Percentiles rank a stretch among this genome's conserved stretches.
Conservation (phyloP, 2,888 invertebrate species). For the Cosmia trapezina region DNA sequence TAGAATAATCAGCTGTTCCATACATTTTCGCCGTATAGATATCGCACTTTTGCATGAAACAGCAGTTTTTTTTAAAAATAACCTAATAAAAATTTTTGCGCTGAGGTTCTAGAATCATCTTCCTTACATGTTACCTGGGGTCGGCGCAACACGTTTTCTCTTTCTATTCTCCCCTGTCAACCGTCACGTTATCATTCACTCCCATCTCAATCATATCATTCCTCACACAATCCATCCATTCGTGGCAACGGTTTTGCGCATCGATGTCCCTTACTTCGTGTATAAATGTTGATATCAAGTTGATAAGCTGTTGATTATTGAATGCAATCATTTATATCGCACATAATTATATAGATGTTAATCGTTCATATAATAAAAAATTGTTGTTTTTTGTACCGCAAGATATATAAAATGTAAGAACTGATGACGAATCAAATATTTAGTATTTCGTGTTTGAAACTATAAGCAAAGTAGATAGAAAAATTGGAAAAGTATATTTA, state of each 20-base stretch:
- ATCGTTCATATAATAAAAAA: conserved; percentile 45
- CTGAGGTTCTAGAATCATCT: no score
- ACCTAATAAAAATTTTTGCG: no score
- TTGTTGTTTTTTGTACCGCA: conserved; percentile 50
- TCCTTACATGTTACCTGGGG: no score
- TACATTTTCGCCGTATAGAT: neutral
- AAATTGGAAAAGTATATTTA: neutral
- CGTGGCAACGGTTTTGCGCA: neutral
- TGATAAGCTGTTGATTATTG: neutral
- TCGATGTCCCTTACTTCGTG: no score
- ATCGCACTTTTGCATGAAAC: neutral
- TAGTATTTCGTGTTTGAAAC: conserved; percentile 3
- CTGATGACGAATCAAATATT: conserved; percentile 24
- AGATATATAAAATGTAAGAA: conserved; percentile 43
- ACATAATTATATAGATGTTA: conserved; percentile 44
- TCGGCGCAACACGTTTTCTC: no score
- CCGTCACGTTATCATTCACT: no score
- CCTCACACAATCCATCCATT: neutral
- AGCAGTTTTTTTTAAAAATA: neutral
- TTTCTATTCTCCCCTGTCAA: no score
- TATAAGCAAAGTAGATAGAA: neutral
- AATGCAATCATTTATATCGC: neutral
- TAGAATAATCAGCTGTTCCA: neutral
- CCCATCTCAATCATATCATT: no score
- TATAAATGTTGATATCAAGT: neutral